Evolutionary conservation across 2,888 invertebrate species (phyloP).

Genomic region (Serrognathus titanus): DNA sequence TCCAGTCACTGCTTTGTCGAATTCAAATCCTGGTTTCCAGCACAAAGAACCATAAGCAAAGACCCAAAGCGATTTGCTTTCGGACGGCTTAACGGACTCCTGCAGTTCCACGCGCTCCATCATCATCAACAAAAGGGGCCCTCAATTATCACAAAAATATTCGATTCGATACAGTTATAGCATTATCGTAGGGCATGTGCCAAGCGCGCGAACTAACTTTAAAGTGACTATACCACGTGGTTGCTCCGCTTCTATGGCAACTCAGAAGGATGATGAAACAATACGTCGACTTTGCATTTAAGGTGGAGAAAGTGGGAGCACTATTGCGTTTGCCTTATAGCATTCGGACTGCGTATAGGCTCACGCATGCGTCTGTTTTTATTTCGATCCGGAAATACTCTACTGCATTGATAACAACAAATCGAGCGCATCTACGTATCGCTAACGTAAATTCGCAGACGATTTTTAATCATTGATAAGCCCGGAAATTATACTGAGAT

Average conservation of each 20-base stretch:
- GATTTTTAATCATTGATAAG: too few relatives aligned
- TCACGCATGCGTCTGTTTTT: too few relatives aligned
- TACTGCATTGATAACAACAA: too few relatives aligned
- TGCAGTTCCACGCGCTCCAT: slow-evolving; percentile 25
- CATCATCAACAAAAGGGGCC: slow-evolving; percentile 23
- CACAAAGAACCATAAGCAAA: slow-evolving; percentile 95
- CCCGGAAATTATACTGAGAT: too few relatives aligned
- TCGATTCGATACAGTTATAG: too few relatives aligned
- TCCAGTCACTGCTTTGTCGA: slow-evolving; percentile 75
- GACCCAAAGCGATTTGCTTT: slow-evolving; percentile 70
- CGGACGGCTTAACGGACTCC: slow-evolving; percentile 37
- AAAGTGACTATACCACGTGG: not conserved
- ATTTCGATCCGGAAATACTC: too few relatives aligned
- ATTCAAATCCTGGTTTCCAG: slow-evolving; percentile 93
- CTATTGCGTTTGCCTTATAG: too few relatives aligned
- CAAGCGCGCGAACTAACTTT: not conserved
- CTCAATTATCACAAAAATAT: too few relatives aligned
- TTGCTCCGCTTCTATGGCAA: not conserved
- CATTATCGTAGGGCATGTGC: not conserved
- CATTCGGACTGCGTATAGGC: too few relatives aligned
- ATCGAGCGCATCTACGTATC: too few relatives aligned
- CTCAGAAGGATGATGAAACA: not conserved
- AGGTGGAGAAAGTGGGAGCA: not conserved
- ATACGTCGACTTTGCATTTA: not conserved
- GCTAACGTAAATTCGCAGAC: too few relatives aligned